Base-by-base conservation (phyloP, 2,113 vertebrate species). In the Shinisaurus crocodilurus region DNA sequence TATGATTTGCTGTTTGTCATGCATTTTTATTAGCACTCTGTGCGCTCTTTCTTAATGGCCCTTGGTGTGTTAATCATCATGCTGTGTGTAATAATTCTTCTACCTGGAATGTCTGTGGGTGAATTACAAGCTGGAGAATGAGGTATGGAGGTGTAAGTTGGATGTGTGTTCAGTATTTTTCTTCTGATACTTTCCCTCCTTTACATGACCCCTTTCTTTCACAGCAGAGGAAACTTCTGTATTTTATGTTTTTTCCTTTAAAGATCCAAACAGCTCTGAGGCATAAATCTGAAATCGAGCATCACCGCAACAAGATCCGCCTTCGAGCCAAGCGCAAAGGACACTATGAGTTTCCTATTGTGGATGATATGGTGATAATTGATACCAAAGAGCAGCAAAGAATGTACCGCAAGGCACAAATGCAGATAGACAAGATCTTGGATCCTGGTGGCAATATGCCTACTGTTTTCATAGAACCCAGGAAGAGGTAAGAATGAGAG, bases 211-310 rank as follows among this genome's bases (percentile, higher is more conserved):
- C 45, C 2, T 40, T 94, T 84, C 60, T 0, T 0, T 57, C 88
- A 90, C 2, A 91, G 57, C 20, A 83, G 37, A 87, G 94, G 77
- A 81, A 94, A 86, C 43, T 48, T n/a, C n/a, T n/a, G n/a, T n/a
- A n/a, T n/a, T n/a, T n/a, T n/a, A n/a, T n/a, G n/a, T 15, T 87
- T n/a, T 32, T 87, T 12, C 32, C 90, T 70, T 86, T 88, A 63
- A 92, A 99, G 98, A 98, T 99, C 88, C 99, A 99, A 93, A 98
- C 98, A 1, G 98, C 99, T 0, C 91, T 99, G 92, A 98, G 99
- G 93, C 99, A 99, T 92, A 99, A 99, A 94, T 99, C 99, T 0
- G 99, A 99, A 97, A 99, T 99, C 0, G 99, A 99, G 92, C 99
- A 99, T 91, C 99, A 99, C 91, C 99, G 99, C 65, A 99, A 99